A percentile compares a stretch with the other conserved stretches of the same genome.
Evolutionary conservation across 2,797 vertebrate species (phyloP).

Genomic region (Microtus californicus): DNA sequence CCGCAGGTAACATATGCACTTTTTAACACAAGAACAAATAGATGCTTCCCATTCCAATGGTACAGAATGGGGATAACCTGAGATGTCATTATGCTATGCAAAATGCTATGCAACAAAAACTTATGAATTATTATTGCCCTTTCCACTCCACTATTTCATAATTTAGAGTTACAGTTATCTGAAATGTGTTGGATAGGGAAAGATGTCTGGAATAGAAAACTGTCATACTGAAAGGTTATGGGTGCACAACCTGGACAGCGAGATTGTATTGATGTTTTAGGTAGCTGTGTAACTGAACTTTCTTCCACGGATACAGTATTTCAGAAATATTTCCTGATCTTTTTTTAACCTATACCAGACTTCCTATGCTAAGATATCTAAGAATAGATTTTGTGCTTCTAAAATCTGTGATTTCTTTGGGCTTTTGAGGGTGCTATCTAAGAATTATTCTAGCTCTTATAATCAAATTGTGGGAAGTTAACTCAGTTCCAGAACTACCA

Average conservation of each 20-base stretch:
- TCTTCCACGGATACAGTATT: neutral
- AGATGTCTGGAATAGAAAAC: neutral
- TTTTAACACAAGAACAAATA: neutral
- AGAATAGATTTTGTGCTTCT: constrained; percentile 36
- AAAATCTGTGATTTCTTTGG: constrained; percentile 37
- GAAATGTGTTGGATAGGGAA: neutral
- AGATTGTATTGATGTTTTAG: neutral
- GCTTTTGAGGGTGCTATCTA: neutral
- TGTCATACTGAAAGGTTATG: accelerated
- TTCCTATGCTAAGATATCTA: neutral
- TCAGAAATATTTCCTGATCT: neutral
- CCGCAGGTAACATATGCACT: no score
- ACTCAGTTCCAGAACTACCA: neutral
- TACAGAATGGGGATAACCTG: neutral
- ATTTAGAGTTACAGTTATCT: neutral
- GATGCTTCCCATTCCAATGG: neutral
- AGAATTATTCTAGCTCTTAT: neutral
- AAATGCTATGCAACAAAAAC: neutral
- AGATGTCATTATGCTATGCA: neutral
- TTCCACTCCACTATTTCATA: neutral
- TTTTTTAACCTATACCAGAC: constrained; percentile 1
- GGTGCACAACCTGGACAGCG: neutral
- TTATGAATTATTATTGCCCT: neutral
- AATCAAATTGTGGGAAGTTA: neutral
- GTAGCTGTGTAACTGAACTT: neutral